Conservation (phyloP, 2,888 invertebrate species). For the Cephalotes varians region DNA sequence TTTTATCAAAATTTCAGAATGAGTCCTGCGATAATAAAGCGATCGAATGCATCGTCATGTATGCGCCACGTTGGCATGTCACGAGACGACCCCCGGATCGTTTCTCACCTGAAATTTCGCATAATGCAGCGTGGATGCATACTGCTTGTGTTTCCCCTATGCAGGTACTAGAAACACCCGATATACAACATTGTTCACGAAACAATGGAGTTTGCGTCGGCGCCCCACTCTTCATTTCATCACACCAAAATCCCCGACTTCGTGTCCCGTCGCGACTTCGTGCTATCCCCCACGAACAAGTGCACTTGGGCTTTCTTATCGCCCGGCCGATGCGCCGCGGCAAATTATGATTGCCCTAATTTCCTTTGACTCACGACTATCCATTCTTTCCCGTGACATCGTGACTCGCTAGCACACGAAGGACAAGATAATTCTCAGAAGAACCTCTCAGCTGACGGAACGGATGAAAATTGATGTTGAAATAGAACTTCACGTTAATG, state of each 20-base stretch:
- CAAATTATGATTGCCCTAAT: slow-evolving; percentile 80
- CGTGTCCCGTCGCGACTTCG: slow-evolving; percentile 26
- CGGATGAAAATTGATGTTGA: slow-evolving; percentile 37
- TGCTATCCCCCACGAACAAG: slow-evolving; percentile 65
- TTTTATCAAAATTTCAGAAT: slow-evolving; percentile 58
- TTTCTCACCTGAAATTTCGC: slow-evolving; percentile 63
- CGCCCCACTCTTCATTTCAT: slow-evolving; percentile 24
- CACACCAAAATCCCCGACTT: slow-evolving; percentile 21
- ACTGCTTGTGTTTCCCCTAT: slow-evolving; percentile 54
- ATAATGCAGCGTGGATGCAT: slow-evolving; percentile 61
- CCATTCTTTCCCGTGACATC: slow-evolving; percentile 66
- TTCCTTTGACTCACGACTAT: slow-evolving; percentile 72
- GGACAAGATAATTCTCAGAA: slow-evolving; percentile 47
- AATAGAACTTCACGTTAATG: slow-evolving; percentile 32
- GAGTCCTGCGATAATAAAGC: slow-evolving; percentile 78
- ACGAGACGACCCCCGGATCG: slow-evolving; percentile 54
- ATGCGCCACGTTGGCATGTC: slow-evolving; percentile 26
- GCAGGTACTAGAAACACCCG: slow-evolving; percentile 70
- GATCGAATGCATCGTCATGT: slow-evolving; percentile 63
- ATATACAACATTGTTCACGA: slow-evolving; percentile 76
- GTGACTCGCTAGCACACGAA: slow-evolving; percentile 37
- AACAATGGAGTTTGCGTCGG: slow-evolving; percentile 72
- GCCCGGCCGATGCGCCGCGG: slow-evolving; percentile 65
- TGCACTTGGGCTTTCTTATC: slow-evolving; percentile 78
- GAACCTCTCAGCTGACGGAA: slow-evolving; percentile 26